Base-by-base conservation (phyloP, 1,140 invertebrate genomes). In the Neelides sp. region DNA sequence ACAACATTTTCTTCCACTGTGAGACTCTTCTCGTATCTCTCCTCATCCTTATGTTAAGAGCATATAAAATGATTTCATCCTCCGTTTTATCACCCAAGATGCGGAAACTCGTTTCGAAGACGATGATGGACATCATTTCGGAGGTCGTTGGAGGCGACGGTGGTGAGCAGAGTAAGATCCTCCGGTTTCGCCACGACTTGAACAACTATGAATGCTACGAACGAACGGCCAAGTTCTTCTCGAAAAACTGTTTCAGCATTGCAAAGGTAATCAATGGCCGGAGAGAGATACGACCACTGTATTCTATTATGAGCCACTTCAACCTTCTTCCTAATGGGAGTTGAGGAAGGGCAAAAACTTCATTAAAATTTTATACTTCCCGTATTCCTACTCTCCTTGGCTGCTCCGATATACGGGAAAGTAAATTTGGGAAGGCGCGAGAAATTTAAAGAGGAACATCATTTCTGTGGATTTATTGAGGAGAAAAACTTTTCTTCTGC, bases 251-350 rank as follows among this genome's bases (percentile, higher is more conserved):
- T 30, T 48, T 52, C 49, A 54, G 52, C 47, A 57, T 60, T 37
- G 58, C 58, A 2, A 60, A 57, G 54, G 58, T 59, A 54, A 40
- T 23, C 28, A n/a, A n/a, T n/a, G n/a, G n/a, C n/a, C n/a, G n/a
- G n/a, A n/a, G n/a, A n/a, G n/a, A n/a, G n/a, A n/a, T n/a, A n/a
- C n/a, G n/a, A n/a, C n/a, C n/a, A n/a, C n/a, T n/a, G n/a, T n/a
- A n/a, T n/a, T n/a, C n/a, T n/a, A n/a, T n/a, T n/a, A n/a, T n/a
- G n/a, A n/a, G n/a, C n/a, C n/a, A n/a, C n/a, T n/a, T n/a, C n/a
- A n/a, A n/a, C n/a, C n/a, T n/a, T n/a, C n/a, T n/a, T n/a, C n/a
- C n/a, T n/a, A n/a, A n/a, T n/a, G n/a, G n/a, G n/a, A n/a, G n/a
- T n/a, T n/a, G n/a, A n/a, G n/a, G n/a, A n/a, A n/a, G n/a, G n/a